Conservation (phyloP, 30 jellyfish, hydroid and myxozoan genomes). For the Catostylus mosaicus region DNA sequence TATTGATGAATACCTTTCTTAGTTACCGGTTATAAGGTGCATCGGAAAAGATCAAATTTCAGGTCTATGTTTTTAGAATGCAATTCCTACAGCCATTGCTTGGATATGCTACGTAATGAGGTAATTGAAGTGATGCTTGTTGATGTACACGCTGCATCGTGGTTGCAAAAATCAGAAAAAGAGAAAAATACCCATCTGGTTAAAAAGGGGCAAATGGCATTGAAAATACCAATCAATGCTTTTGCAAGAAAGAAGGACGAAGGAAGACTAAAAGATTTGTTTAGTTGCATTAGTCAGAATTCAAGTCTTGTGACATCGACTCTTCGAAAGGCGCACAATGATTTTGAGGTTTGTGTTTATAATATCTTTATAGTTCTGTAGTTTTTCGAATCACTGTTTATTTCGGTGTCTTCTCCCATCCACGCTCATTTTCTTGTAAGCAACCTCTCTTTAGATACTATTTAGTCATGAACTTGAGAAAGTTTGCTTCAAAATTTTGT, state of each 20-base stretch:
- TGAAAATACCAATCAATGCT: slow-evolving; percentile 46
- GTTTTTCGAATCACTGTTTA: background rate
- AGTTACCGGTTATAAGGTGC: background rate
- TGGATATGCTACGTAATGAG: slow-evolving; percentile 16
- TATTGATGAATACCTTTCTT: too few relatives aligned
- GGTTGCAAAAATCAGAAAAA: slow-evolving; percentile 19
- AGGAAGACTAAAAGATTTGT: background rate
- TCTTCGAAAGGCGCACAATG: slow-evolving; percentile 4
- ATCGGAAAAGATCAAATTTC: background rate
- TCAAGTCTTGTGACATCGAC: slow-evolving; percentile 38
- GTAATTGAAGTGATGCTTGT: slow-evolving; percentile 49
- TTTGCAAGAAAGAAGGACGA: slow-evolving; percentile 12
- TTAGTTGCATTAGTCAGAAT: slow-evolving; percentile 16
- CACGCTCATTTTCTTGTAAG: too few relatives aligned
- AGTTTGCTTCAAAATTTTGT: too few relatives aligned
- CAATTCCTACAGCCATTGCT: slow-evolving; percentile 43
- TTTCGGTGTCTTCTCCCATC: background rate
- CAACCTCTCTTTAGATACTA: too few relatives aligned
- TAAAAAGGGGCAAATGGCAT: slow-evolving; percentile 38
- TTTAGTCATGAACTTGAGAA: too few relatives aligned
- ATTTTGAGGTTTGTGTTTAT: slow-evolving; percentile 11
- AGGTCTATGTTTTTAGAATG: slow-evolving; percentile 22
- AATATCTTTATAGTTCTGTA: background rate
- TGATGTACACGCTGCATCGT: slow-evolving; percentile 40
- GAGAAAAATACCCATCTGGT: background rate